A percentile compares a stretch with the other conserved stretches of the same genome.
Evolutionary conservation across 1,140 invertebrate genomes (phyloP).

Genomic region (Lordiphosa collinella): DNA sequence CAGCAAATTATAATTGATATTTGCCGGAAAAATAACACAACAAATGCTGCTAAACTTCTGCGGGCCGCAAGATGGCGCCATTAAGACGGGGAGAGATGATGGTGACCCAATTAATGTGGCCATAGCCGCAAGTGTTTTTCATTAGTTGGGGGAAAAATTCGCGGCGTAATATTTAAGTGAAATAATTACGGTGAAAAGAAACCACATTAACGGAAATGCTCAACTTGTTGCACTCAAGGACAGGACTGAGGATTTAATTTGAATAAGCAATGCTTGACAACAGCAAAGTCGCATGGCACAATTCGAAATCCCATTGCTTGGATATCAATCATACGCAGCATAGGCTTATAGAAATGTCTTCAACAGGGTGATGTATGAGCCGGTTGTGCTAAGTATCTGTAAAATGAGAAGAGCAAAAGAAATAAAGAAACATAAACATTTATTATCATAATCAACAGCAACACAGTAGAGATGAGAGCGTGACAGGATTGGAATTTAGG

Average conservation of each 20-base stretch:
- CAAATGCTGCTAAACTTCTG: slow-evolving; percentile 7
- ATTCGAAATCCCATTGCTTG: background rate
- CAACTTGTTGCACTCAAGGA: slow-evolving; percentile 9
- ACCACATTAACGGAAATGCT: slow-evolving; percentile 23
- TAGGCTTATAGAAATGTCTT: slow-evolving; percentile 73
- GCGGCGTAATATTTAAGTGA: slow-evolving; percentile 36
- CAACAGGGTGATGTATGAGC: slow-evolving; percentile 72
- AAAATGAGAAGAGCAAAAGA: background rate
- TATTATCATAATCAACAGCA: slow-evolving; percentile 46
- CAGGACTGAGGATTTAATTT: slow-evolving; percentile 35
- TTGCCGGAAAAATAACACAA: slow-evolving; percentile 20
- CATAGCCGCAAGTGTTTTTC: slow-evolving; percentile 64
- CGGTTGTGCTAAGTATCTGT: slow-evolving; percentile 74
- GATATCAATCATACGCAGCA: slow-evolving; percentile 65
- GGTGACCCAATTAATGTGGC: slow-evolving; percentile 59
- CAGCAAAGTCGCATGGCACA: background rate
- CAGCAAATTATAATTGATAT: slow-evolving; percentile 59
- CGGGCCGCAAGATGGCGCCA: slow-evolving; percentile 38
- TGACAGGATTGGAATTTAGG: too few species aligned
- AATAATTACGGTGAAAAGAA: slow-evolving; percentile 42
- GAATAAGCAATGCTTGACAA: slow-evolving; percentile 24
- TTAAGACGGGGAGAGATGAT: slow-evolving; percentile 30
- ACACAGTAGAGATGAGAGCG: too few species aligned
- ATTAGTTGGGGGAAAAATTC: slow-evolving; percentile 43
- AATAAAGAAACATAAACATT: slow-evolving; percentile 33